phyloP scores from a whole-genome alignment of 1,140 invertebrate species.

The Gerris buenoi region DNA sequence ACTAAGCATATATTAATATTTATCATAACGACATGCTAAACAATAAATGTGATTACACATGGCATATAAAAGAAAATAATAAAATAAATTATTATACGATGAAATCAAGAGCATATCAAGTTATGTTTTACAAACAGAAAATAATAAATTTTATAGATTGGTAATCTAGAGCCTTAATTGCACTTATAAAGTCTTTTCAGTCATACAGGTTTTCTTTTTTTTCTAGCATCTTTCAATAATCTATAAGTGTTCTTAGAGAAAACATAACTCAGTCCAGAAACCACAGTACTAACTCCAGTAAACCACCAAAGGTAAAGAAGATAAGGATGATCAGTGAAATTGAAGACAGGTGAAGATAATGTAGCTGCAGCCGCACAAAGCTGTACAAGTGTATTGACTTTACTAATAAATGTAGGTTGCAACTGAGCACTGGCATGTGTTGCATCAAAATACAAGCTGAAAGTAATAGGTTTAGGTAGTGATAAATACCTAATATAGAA shows the following conservation, averaged over 20 bases:
- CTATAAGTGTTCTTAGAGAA: slow-evolving; percentile 14
- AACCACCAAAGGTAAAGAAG: slow-evolving; percentile 57
- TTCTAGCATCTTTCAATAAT: slow-evolving; percentile 4
- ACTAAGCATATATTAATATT: no score
- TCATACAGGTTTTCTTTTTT: no score
- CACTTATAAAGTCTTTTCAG: no score
- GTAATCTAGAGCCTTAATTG: no score
- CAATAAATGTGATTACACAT: no score
- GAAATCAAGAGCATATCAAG: no score
- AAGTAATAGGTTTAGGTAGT: slow-evolving; percentile 75
- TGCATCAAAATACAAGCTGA: slow-evolving; percentile 78
- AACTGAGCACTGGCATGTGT: slow-evolving; percentile 79
- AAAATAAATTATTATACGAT: no score
- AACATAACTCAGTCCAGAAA: slow-evolving; percentile 14
- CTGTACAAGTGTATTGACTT: slow-evolving; percentile 85
- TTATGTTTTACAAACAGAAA: no score
- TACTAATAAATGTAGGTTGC: slow-evolving; percentile 78
- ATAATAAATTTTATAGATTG: no score
- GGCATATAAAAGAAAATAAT: no score
- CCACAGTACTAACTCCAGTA: slow-evolving; percentile 13
- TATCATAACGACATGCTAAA: no score
- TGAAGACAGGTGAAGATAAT: slow-evolving; percentile 67
- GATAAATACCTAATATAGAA: slow-evolving; percentile 82
- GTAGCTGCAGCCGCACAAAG: slow-evolving; percentile 62
- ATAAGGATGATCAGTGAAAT: slow-evolving; percentile 56